These are phyloP conservation scores for Coptodon rendalli DNA, from an alignment of 2,113 vertebrate genomes.

Conservation along the genomic window DNA sequence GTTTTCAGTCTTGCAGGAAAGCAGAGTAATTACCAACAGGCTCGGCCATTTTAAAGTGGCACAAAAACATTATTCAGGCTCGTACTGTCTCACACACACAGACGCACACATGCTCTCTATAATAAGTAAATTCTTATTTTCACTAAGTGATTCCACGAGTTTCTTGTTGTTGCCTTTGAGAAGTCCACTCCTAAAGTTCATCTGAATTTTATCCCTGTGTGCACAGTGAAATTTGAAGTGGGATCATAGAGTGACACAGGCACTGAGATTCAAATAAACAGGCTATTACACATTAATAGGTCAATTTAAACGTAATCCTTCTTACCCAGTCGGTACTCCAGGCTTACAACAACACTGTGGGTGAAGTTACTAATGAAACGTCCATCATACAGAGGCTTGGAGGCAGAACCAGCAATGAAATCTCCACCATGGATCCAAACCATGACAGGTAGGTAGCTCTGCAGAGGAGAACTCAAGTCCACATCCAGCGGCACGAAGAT, in stretches of 20 bases:
- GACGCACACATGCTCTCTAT: background rate
- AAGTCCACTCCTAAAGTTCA: background rate
- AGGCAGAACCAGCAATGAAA: slow-evolving; percentile 73
- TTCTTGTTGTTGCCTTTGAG: background rate
- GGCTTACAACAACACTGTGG: slow-evolving; percentile 63
- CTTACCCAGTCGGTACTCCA: slow-evolving; percentile 74
- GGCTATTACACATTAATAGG: background rate
- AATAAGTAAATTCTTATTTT: background rate
- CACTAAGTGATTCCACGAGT: background rate
- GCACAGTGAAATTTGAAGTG: background rate
- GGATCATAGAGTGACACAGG: background rate
- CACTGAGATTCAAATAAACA: background rate
- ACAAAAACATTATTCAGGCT: background rate
- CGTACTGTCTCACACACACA: background rate
- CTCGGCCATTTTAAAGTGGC: background rate
- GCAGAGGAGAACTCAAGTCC: slow-evolving; percentile 41
- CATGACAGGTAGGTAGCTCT: slow-evolving; percentile 64
- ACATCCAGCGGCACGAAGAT: slow-evolving; percentile 67
- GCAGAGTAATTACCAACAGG: background rate
- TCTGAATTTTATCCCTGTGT: background rate
- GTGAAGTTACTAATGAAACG: slow-evolving; percentile 75
- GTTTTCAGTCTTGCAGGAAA: background rate
- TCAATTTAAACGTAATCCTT: background rate
- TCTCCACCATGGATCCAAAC: slow-evolving; percentile 77
- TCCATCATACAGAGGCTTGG: slow-evolving; percentile 73